Evolutionary conservation across 2,888 invertebrate genomes (phyloP).

Genomic region (Andrena trimmerana): DNA sequence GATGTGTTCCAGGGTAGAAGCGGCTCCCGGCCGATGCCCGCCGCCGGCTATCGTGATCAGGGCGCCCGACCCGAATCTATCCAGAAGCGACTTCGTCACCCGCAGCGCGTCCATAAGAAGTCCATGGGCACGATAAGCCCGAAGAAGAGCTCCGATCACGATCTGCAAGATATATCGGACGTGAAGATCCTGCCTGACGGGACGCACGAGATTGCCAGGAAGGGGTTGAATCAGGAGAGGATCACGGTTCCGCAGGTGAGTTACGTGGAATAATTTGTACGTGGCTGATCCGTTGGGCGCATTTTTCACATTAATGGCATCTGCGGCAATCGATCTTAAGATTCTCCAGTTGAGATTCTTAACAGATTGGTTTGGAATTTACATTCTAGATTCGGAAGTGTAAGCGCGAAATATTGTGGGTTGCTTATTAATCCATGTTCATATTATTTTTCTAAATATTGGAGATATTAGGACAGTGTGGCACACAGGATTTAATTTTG

Average conservation of each 20-base stretch:
- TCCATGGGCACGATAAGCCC: conserved; percentile 50
- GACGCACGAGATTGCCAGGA: conserved; percentile 34
- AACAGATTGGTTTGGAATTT: neutral
- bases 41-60: conserved; percentile 52
- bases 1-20: conserved; percentile 23
- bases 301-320: neutral
- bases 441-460: too few relatives aligned
- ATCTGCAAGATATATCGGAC: conserved; percentile 49
- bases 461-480: too few relatives aligned
- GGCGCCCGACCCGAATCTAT: conserved; percentile 38
- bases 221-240: conserved; percentile 35
- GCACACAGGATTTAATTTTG: too few relatives aligned
- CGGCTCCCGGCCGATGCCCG: conserved; percentile 31
- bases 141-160: conserved; percentile 44
- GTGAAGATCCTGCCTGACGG: conserved; percentile 42
- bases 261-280: neutral
- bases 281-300: neutral
- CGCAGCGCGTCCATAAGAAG: conserved; percentile 57
- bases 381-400: too few relatives aligned
- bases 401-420: too few relatives aligned
- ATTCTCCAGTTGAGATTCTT: neutral
- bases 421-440: too few relatives aligned
- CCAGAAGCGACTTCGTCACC: conserved; percentile 60
- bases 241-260: conserved; percentile 44
- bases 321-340: neutral